phyloP scores from a whole-genome alignment of 2,113 vertebrate genomes.

The Microtus montanus region DNA sequence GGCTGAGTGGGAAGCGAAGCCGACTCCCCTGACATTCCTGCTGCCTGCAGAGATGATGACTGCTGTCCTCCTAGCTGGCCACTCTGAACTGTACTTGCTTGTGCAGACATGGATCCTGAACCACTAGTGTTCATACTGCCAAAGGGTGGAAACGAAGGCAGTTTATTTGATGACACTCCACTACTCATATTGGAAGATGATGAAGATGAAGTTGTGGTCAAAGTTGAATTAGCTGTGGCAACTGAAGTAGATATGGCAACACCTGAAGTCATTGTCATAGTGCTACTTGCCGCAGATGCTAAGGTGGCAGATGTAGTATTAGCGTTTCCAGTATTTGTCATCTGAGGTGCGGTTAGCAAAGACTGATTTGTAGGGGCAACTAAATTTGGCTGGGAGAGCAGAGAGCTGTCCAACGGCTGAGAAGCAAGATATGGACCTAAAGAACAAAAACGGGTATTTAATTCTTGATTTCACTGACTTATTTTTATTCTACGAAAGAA shows the following conservation, averaged over 20 bases:
- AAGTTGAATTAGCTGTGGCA: conserved; percentile 85
- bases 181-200: conserved; percentile 86
- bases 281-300: conserved; percentile 84
- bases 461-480: conserved; percentile 58
- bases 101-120: conserved; percentile 84
- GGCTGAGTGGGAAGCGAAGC: conserved; percentile 87
- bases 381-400: conserved; percentile 93
- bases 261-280: conserved; percentile 84
- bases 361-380: conserved; percentile 87
- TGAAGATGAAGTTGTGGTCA: conserved; percentile 88
- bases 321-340: conserved; percentile 84
- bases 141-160: conserved; percentile 92
- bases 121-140: conserved; percentile 86
- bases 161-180: conserved; percentile 89
- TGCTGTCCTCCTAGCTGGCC: conserved; percentile 91
- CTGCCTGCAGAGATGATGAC: conserved; percentile 84
- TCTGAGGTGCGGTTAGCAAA: conserved; percentile 86
- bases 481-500: conserved; percentile 36
- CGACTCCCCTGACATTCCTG: conserved; percentile 88
- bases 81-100: conserved; percentile 87
- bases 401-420: conserved; percentile 93
- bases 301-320: conserved; percentile 84
- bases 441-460: conserved; percentile 71
- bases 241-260: conserved; percentile 88
- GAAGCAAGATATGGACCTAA: conserved; percentile 98